phyloP scores from a whole-genome alignment of 2,888 invertebrate species.

The Watsonalla binaria region DNA sequence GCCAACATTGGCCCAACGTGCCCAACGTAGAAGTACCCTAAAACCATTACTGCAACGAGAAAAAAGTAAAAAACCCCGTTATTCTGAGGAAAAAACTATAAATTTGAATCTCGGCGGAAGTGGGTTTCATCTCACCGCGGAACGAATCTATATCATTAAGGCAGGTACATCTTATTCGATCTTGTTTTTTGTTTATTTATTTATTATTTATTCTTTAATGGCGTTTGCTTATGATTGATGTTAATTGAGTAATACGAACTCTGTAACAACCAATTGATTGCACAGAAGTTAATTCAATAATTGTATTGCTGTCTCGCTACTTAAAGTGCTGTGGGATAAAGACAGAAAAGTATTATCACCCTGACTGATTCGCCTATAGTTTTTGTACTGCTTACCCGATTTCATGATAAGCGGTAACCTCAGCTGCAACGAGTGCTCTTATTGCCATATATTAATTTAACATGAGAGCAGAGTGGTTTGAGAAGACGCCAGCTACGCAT shows the following conservation, averaged over 20 bases:
- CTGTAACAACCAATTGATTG: no score
- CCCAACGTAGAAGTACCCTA: neutral
- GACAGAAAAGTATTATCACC: no score
- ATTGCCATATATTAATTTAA: no score
- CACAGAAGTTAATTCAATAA: no score
- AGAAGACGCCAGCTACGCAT: no score
- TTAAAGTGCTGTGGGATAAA: no score
- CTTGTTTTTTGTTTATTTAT: neutral
- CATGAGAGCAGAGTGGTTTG: no score
- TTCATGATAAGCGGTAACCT: no score
- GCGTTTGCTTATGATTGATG: neutral
- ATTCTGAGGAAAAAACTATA: slow-evolving; percentile 24
- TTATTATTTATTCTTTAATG: neutral
- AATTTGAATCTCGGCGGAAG: slow-evolving; percentile 72
- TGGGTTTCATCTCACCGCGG: slow-evolving; percentile 44
- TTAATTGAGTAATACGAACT: neutral
- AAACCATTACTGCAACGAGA: slow-evolving; percentile 21
- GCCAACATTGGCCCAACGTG: neutral
- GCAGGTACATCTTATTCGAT: slow-evolving; percentile 4
- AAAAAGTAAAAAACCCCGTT: slow-evolving; percentile 27
- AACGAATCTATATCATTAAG: slow-evolving; percentile 71
- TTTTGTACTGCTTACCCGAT: no score
- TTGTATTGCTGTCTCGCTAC: no score
- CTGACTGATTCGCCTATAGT: no score
- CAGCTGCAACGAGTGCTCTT: no score